Conservation (phyloP, 1,140 invertebrate genomes). For the Macrobrachium rosenbergii region DNA sequence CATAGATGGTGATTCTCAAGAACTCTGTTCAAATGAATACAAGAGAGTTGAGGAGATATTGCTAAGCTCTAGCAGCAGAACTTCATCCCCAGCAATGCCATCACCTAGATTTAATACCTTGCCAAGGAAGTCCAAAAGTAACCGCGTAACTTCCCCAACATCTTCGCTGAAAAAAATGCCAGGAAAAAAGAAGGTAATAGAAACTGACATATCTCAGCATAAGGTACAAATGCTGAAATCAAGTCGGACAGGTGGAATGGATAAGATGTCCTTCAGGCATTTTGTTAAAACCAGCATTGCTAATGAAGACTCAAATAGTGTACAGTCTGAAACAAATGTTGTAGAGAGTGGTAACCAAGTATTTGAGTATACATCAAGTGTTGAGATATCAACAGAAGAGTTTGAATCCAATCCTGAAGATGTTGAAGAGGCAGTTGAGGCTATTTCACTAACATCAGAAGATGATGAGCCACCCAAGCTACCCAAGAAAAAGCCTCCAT, state of each 20-base stretch:
- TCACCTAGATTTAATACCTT: no score
- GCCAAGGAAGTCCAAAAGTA: neutral
- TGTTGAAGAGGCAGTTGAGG: conserved; percentile 52
- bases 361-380: conserved; percentile 28
- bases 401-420: conserved; percentile 2
- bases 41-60: neutral
- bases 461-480: neutral
- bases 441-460: conserved; percentile 30
- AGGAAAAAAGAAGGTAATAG: conserved; percentile 17
- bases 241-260: conserved; percentile 32
- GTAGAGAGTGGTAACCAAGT: neutral
- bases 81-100: neutral
- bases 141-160: neutral
- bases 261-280: conserved; percentile 46
- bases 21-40: conserved; percentile 4
- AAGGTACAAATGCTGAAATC: conserved; percentile 2
- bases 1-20: conserved; percentile 3
- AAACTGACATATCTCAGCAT: neutral
- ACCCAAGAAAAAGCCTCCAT: neutral
- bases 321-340: neutral
- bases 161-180: neutral
- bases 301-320: neutral
- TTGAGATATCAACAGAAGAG: conserved; percentile 32
- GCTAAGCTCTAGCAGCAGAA: neutral
- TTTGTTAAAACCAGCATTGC: conserved; percentile 32